A percentile compares a stretch with the other conserved stretches of the same genome.
phyloP scores from a whole-genome alignment of 2,888 invertebrate species.

The Marasmarcha lunaedactyla region DNA sequence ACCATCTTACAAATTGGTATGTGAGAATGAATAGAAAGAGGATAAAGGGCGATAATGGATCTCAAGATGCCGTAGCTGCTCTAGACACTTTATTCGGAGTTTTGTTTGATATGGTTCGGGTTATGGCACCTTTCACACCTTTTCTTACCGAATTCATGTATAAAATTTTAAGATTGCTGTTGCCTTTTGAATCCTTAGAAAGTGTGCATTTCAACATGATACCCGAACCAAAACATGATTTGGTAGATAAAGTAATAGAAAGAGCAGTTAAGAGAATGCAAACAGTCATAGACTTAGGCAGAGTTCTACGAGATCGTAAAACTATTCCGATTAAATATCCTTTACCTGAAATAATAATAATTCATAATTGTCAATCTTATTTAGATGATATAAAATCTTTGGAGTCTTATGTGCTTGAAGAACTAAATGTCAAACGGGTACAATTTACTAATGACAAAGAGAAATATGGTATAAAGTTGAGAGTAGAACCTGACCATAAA shows the following conservation, averaged over 20 bases:
- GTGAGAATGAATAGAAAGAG: slow-evolving; percentile 96
- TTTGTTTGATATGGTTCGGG: slow-evolving; percentile 86
- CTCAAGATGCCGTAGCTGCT: slow-evolving; percentile 84
- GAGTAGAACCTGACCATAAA: slow-evolving; percentile 96
- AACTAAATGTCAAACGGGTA: slow-evolving; percentile 90
- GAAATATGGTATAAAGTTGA: slow-evolving; percentile 89
- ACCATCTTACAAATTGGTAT: slow-evolving; percentile 99
- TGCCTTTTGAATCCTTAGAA: slow-evolving; percentile 65
- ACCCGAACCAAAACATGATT: slow-evolving; percentile 76
- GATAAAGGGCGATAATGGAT: slow-evolving; percentile 90
- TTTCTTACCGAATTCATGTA: slow-evolving; percentile 97
- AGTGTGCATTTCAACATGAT: slow-evolving; percentile 95
- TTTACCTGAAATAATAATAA: slow-evolving; percentile 93
- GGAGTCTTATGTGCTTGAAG: slow-evolving; percentile 88
- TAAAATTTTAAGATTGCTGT: slow-evolving; percentile 82
- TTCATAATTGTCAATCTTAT: slow-evolving; percentile 85
- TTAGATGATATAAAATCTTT: slow-evolving; percentile 83
- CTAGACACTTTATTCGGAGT: slow-evolving; percentile 91
- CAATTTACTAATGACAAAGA: slow-evolving; percentile 90
- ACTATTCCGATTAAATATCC: slow-evolving; percentile 97
- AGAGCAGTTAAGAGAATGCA: slow-evolving; percentile 93
- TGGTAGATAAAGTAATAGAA: slow-evolving; percentile 90
- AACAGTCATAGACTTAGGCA: slow-evolving; percentile 92
- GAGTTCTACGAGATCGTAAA: slow-evolving; percentile 92
- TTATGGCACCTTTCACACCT: slow-evolving; percentile 98